Conservation (phyloP, 2,113 vertebrate species). For the Hippocampus zosterae region DNA sequence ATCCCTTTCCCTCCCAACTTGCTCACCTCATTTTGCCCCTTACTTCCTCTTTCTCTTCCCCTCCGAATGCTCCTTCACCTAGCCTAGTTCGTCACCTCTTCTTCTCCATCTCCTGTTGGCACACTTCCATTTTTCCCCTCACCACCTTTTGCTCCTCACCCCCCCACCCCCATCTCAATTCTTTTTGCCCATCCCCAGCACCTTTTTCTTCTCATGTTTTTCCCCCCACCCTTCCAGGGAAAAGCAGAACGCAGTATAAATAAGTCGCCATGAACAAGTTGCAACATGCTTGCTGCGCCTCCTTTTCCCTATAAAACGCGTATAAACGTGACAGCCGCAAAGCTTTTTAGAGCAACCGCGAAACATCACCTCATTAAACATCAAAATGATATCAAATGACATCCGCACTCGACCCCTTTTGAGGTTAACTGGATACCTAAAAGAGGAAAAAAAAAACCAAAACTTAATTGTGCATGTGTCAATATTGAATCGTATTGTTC, state of each 20-base stretch:
- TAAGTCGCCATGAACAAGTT: not conserved
- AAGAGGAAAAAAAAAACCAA: too few species aligned
- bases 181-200: too few species aligned
- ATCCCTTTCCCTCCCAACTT: constrained; percentile 3
- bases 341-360: not conserved
- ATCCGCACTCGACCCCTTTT: not conserved
- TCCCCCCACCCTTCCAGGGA: too few species aligned
- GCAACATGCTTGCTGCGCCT: not conserved
- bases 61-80: too few species aligned
- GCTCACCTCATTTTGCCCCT: constrained; percentile 2
- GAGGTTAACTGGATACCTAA: not conserved
- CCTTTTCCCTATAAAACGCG: not conserved
- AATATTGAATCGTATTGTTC: too few species aligned
- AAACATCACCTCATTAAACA: not conserved
- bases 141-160: constrained; percentile 9
- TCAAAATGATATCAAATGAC: too few species aligned
- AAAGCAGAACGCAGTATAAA: not conserved
- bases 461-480: too few species aligned
- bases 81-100: not conserved
- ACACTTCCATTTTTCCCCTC: not conserved
- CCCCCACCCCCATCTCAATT: too few species aligned
- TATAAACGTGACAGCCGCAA: not conserved
- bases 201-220: too few species aligned
- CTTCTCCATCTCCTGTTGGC: not conserved
- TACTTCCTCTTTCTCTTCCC: constrained; percentile 3